Evolutionary conservation across 2,888 invertebrate species (phyloP), one percentile per base, ranked within the genome.

Genomic region (Antheraea yamamai): DNA sequence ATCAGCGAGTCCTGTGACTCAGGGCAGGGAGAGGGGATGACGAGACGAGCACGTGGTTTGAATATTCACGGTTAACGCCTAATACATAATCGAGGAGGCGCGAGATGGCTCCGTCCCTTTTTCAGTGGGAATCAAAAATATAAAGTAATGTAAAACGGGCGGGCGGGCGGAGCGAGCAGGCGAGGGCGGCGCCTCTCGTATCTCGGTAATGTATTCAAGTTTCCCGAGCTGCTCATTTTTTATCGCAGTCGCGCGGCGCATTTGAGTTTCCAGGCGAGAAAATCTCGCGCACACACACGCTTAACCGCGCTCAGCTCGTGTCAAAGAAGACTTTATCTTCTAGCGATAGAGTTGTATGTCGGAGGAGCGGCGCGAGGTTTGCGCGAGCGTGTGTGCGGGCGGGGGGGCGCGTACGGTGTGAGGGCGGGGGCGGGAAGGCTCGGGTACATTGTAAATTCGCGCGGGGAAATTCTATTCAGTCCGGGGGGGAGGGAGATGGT

Each of bases 241-340:
- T 95, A 95, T 95, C 94, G 93, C 93, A 92, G 91, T 94, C 94
- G 90, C 94, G 92, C 94, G 88, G 88, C 91, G 93, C 93, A 93
- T 95, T 95, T 94, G 89, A 94, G 93, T 95, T 95, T 94, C 92
- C 91, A 93, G 91, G 92, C 94, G 94, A 94, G 94, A 93, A 94
- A 95, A 93, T 92, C 91, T 90, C 90, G 91, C 93, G 87, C 93
- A 91, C 92, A 89, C 90, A 78, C 80, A 75, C 81, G 75, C 52
- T 52, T 70, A 12, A 30, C 35, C 16, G 68, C 6, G 16, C 20
- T 77, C 23, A 73, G 75, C 71, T 74, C n/a, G 70, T 26, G 6
- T 8, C 10, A 12, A 73, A 52, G 20, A 12, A 4, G 12, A 72
- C 51, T 30, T 26, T 72, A 72, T 26, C 61, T 52, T 4, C 14